Percentiles rank a stretch among this genome's conserved stretches.
Evolutionary conservation across 2,113 vertebrate genomes (phyloP).

Genomic region (Pteronura brasiliensis): DNA sequence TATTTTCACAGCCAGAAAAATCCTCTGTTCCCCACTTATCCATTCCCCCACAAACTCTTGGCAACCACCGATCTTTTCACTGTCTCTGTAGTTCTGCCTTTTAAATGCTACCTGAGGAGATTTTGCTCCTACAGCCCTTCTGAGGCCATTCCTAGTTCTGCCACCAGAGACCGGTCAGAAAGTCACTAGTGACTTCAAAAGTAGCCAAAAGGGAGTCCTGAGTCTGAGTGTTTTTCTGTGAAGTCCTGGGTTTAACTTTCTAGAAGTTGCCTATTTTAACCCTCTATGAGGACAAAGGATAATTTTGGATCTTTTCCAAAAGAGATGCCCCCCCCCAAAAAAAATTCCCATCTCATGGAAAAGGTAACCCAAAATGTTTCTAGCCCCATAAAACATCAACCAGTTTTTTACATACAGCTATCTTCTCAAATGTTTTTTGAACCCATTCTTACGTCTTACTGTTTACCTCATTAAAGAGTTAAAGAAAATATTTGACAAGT

Average conservation of each 20-base stretch:
- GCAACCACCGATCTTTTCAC: neutral
- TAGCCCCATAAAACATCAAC: neutral
- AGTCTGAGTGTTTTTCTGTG: neutral
- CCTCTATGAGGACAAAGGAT: neutral
- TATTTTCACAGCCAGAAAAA: neutral
- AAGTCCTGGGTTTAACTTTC: neutral
- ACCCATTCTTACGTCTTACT: neutral
- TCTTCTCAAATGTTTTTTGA: neutral
- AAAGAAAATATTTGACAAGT: neutral
- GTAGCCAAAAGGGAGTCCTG: neutral
- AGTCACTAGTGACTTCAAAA: neutral
- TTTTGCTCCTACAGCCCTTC: neutral
- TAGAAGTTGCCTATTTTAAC: neutral
- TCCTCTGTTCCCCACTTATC: neutral
- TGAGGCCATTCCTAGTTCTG: neutral
- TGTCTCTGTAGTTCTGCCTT: neutral
- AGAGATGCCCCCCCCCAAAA: neutral
- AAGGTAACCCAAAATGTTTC: neutral
- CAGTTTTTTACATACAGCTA: neutral
- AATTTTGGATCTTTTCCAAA: neutral
- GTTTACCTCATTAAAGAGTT: conserved; percentile 10
- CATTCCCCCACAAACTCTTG: neutral
- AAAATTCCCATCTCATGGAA: neutral
- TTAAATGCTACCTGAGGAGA: neutral
- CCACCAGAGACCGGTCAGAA: neutral